Percentiles rank a stretch among this genome's conserved stretches.
These are phyloP conservation scores for Brachyistius frenatus DNA, from an alignment of 2,113 vertebrate species.

Conservation along the genomic window DNA sequence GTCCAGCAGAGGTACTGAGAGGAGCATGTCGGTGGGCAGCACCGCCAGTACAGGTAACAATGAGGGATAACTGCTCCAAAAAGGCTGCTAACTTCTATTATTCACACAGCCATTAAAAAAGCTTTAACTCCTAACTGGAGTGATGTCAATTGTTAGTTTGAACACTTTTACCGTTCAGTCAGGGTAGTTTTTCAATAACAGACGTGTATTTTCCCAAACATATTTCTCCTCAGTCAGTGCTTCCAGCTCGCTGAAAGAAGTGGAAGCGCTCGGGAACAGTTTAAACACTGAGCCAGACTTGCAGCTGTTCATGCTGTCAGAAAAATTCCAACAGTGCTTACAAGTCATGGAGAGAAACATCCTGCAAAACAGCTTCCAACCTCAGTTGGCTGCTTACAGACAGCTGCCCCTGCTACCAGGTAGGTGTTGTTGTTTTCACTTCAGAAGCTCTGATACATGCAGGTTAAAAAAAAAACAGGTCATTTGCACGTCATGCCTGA, in stretches of 20 bases:
- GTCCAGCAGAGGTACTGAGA: slow-evolving; percentile 27
- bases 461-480: no score
- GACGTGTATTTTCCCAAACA: neutral
- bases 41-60: slow-evolving; percentile 81
- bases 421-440: slow-evolving; percentile 51
- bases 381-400: slow-evolving; percentile 89
- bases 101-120: no score
- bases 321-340: slow-evolving; percentile 85
- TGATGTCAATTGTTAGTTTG: no score
- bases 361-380: slow-evolving; percentile 88
- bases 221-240: slow-evolving; percentile 51
- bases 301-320: slow-evolving; percentile 82
- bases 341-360: slow-evolving; percentile 90
- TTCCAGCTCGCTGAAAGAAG: slow-evolving; percentile 74
- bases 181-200: neutral
- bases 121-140: no score
- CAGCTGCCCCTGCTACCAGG: slow-evolving; percentile 87
- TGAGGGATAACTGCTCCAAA: neutral
- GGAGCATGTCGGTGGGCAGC: slow-evolving; percentile 48
- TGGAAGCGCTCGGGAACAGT: slow-evolving; percentile 60
- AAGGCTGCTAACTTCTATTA: no score
- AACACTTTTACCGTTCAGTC: neutral
- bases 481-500: no score
- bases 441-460: no score
- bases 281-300: slow-evolving; percentile 66